These are phyloP conservation scores for Chymomyza fuscimana DNA, from an alignment of 2,888 invertebrate genomes.

Conservation along the genomic window DNA sequence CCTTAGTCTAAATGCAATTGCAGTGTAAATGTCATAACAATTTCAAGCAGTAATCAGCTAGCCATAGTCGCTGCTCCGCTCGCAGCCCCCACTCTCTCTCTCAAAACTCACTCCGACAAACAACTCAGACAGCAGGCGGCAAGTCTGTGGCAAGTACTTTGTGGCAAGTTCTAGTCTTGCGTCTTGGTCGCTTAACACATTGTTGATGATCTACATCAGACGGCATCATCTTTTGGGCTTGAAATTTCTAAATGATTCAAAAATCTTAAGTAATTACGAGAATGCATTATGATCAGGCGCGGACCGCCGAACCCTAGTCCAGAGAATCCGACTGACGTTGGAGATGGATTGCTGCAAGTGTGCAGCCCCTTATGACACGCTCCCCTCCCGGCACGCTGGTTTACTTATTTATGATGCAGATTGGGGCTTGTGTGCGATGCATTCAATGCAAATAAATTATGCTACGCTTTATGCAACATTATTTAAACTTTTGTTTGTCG, in stretches of 20 bases:
- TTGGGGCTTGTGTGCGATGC: conserved; percentile 72
- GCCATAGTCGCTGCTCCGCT: background rate
- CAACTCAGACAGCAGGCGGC: background rate
- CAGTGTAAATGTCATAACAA: conserved; percentile 71
- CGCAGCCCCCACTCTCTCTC: background rate
- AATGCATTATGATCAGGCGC: conserved; percentile 70
- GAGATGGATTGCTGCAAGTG: background rate
- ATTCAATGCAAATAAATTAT: conserved; percentile 76
- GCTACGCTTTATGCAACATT: conserved; percentile 76
- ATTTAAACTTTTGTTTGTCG: conserved; percentile 76
- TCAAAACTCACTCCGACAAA: background rate
- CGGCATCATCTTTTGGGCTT: conserved; percentile 55
- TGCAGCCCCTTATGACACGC: background rate
- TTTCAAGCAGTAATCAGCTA: conserved; percentile 64
- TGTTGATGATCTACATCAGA: conserved; percentile 66
- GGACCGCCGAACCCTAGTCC: background rate
- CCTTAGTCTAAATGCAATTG: conserved; percentile 39
- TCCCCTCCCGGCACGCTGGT: background rate
- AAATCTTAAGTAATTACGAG: conserved; percentile 77
- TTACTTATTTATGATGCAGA: conserved; percentile 12
- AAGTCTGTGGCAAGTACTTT: background rate
- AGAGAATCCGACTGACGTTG: background rate
- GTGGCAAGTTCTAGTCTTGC: conserved; percentile 21
- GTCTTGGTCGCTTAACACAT: conserved; percentile 57
- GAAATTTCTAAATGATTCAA: conserved; percentile 77